Conservation (phyloP, 2,113 vertebrate genomes). For the Anoura caudifer region DNA sequence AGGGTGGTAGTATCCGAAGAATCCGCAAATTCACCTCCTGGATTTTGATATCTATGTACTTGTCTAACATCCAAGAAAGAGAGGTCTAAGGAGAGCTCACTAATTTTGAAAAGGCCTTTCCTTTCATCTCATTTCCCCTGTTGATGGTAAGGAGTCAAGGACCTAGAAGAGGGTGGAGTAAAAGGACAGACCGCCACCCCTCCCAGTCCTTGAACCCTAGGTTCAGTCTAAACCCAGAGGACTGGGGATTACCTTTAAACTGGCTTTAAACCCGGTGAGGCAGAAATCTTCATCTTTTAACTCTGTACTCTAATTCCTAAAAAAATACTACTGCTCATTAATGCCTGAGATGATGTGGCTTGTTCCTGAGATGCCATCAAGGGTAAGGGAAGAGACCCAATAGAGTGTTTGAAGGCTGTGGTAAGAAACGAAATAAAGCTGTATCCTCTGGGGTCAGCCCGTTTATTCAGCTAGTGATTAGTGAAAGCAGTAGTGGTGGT, state of each 20-base stretch:
- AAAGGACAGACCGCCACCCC: not conserved
- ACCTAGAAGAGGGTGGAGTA: not conserved
- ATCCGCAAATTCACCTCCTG: not conserved
- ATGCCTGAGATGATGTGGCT: not conserved
- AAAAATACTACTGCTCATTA: not conserved
- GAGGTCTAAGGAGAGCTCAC: not conserved
- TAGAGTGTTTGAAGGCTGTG: not conserved
- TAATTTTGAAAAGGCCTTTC: not conserved
- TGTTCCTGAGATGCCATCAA: not conserved
- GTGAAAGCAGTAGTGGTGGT: no score
- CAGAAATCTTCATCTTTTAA: not conserved
- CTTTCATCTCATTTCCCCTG: not conserved
- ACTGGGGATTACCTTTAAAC: not conserved
- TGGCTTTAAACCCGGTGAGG: not conserved
- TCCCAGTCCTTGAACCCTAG: not conserved
- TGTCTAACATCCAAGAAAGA: not conserved
- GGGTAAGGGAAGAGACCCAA: not conserved
- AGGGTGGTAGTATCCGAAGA: not conserved
- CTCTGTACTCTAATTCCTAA: not conserved
- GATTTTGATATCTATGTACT: not conserved
- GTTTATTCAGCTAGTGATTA: not conserved
- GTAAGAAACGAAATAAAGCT: not conserved
- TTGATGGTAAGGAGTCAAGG: not conserved
- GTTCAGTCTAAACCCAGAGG: not conserved
- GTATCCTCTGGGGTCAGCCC: not conserved